Conservation (phyloP, 2,113 vertebrate genomes). For the Aphelocoma coerulescens region DNA sequence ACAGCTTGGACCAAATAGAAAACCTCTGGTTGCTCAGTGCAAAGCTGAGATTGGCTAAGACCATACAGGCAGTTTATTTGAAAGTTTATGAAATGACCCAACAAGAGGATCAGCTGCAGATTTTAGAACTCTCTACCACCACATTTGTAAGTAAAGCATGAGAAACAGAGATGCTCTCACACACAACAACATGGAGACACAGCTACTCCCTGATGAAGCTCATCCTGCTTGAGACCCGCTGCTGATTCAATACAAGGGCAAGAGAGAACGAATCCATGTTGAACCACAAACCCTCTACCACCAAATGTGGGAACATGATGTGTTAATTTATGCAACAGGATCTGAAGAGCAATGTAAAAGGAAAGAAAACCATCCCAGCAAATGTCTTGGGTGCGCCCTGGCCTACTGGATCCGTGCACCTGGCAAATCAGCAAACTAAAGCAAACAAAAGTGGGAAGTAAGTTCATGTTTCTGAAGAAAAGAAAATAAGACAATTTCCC, state of each 20-base stretch:
- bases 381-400: conserved; percentile 54
- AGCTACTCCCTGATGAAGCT: not conserved
- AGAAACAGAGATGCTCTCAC: not conserved
- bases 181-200: not conserved
- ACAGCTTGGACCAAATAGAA: not conserved
- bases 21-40: not conserved
- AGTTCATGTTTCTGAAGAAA: conserved; percentile 78
- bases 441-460: conserved; percentile 78
- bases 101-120: not conserved
- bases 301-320: conserved; percentile 61
- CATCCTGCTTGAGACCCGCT: not conserved
- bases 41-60: not conserved
- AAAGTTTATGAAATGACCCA: not conserved
- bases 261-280: not conserved
- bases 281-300: not conserved
- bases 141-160: not conserved
- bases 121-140: not conserved
- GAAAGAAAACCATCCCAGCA: conserved; percentile 62
- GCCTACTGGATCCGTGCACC: conserved; percentile 67
- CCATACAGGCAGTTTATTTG: not conserved
- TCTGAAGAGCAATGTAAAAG: conserved; percentile 29
- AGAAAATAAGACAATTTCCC: conserved; percentile 81
- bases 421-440: conserved; percentile 74
- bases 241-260: not conserved
- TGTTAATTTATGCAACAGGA: conserved; percentile 68